Evolutionary conservation across 1,140 invertebrate species (phyloP).

Genomic region (Temnothorax curvispinosus): DNA sequence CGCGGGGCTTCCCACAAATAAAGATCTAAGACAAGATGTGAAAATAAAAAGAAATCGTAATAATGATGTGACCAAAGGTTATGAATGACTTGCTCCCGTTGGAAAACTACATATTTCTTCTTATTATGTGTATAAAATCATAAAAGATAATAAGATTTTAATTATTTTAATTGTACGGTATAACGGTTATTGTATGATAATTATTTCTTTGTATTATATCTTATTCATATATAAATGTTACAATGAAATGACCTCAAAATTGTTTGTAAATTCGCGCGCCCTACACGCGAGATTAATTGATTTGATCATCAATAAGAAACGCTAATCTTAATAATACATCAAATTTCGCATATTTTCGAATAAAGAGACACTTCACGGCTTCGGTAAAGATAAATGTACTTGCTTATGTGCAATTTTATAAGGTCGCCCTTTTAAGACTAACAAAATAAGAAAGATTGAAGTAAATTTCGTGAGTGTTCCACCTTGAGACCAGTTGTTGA

Average conservation of each 20-base stretch:
- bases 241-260: not conserved
- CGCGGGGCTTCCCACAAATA: not conserved
- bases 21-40: not conserved
- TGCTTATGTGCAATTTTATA: not conserved
- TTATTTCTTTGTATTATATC: not conserved
- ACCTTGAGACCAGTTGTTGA: slow-evolving; percentile 9
- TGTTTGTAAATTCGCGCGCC: too few relatives aligned
- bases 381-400: not conserved
- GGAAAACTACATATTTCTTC: not conserved
- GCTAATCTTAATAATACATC: too few relatives aligned
- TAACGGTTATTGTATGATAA: not conserved
- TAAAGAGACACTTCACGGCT: not conserved
- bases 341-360: not conserved
- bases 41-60: not conserved
- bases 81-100: not conserved
- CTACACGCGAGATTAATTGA: not conserved
- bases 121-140: not conserved
- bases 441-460: not conserved
- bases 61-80: not conserved
- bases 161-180: not conserved
- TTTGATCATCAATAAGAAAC: too few relatives aligned
- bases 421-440: not conserved
- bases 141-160: not conserved
- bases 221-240: not conserved
- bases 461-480: not conserved